Conservation (phyloP, 2,888 invertebrate genomes). For the Philhelius pedissequus region DNA sequence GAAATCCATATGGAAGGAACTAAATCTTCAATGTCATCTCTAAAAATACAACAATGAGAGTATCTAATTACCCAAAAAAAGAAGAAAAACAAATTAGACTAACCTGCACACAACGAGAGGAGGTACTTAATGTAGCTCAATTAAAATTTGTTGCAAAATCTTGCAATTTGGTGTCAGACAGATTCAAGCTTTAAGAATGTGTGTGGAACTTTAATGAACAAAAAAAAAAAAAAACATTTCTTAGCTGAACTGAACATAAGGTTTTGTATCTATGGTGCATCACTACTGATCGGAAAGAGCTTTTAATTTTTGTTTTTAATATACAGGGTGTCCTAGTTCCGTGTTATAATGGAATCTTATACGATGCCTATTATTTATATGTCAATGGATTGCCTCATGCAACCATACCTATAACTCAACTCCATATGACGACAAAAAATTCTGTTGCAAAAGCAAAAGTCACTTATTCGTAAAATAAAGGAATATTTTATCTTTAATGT, state of each 20-base stretch:
- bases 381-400: too few species aligned
- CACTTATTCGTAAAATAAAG: too few species aligned
- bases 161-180: not conserved
- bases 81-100: not conserved
- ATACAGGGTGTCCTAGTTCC: not conserved
- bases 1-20: not conserved
- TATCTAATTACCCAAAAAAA: slow-evolving; percentile 30
- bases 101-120: not conserved
- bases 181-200: not conserved
- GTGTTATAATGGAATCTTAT: too few species aligned
- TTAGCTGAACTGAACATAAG: not conserved
- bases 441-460: too few species aligned
- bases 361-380: too few species aligned
- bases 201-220: not conserved
- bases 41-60: not conserved
- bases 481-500: too few species aligned
- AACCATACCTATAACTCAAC: too few species aligned
- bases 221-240: not conserved
- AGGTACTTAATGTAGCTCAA: slow-evolving; percentile 8
- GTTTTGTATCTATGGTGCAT: slow-evolving; percentile 5
- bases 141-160: slow-evolving; percentile 51
- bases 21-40: slow-evolving; percentile 48
- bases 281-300: slow-evolving; percentile 21
- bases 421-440: too few species aligned
- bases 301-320: slow-evolving; percentile 10